Evolutionary conservation across 2,113 vertebrate genomes (phyloP).

Genomic region (Saccopteryx bilineata): DNA sequence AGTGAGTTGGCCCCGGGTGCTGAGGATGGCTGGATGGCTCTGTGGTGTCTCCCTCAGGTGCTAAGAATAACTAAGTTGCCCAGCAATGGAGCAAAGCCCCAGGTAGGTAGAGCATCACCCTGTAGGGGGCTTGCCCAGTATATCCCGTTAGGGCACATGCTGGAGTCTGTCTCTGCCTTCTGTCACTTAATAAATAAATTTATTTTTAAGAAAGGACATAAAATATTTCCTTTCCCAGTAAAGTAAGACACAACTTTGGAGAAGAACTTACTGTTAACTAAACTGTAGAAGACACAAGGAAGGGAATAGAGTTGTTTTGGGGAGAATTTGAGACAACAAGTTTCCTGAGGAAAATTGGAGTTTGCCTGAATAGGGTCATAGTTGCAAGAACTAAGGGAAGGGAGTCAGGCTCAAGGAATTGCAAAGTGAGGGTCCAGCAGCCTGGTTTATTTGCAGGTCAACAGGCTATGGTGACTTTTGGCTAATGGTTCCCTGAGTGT

Average conservation of each 20-base stretch:
- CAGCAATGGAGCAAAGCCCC: too few relatives aligned
- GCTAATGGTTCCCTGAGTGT: background rate
- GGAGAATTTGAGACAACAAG: background rate
- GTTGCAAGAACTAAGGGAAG: background rate
- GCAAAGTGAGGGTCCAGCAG: background rate
- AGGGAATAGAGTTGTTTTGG: background rate
- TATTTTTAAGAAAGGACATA: background rate
- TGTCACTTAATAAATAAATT: too few relatives aligned
- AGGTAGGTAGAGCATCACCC: too few relatives aligned
- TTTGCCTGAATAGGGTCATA: background rate
- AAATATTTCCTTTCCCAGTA: slow-evolving; percentile 5
- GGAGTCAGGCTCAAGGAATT: background rate
- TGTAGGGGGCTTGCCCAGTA: too few relatives aligned
- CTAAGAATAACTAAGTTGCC: too few relatives aligned
- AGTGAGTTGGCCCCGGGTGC: too few relatives aligned
- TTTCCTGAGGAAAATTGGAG: background rate
- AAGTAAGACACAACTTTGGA: background rate
- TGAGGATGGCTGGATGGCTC: too few relatives aligned
- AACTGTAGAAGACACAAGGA: background rate
- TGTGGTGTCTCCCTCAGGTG: too few relatives aligned
- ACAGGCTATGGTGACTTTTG: background rate
- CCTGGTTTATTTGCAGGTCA: background rate
- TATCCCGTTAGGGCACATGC: too few relatives aligned
- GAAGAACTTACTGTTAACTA: background rate
- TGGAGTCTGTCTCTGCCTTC: too few relatives aligned